Conservation (phyloP, 2,797 vertebrate species). For the Valencia hispanica region DNA sequence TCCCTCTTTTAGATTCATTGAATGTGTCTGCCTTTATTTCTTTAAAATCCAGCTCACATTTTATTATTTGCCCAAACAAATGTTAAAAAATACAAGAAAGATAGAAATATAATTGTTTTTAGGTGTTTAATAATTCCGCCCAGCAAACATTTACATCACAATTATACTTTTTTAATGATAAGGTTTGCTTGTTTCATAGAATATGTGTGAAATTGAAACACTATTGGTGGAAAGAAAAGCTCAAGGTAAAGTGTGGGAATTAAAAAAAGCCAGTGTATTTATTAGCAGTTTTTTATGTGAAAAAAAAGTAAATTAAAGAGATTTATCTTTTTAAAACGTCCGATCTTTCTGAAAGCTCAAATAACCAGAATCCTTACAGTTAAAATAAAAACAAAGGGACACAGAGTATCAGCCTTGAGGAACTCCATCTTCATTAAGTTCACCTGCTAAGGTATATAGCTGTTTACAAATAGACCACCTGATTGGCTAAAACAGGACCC, state of each 20-base stretch:
- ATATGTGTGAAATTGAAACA: background rate
- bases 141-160: background rate
- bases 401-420: constrained; percentile 18
- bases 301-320: background rate
- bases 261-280: background rate
- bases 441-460: background rate
- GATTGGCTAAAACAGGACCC: background rate
- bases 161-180: background rate
- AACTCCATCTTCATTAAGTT: constrained; percentile 7
- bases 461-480: background rate
- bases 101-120: background rate
- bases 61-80: constrained; percentile 1
- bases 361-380: background rate
- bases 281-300: background rate
- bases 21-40: constrained; percentile 33
- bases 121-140: background rate
- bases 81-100: background rate
- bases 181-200: background rate
- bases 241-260: background rate
- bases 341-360: background rate
- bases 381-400: background rate
- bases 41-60: constrained; percentile 6
- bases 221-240: background rate
- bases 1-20: background rate
- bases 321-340: background rate